These are phyloP conservation scores for Zaprionus capensis DNA, from an alignment of 1,140 invertebrate genomes.

Conservation along the genomic window DNA sequence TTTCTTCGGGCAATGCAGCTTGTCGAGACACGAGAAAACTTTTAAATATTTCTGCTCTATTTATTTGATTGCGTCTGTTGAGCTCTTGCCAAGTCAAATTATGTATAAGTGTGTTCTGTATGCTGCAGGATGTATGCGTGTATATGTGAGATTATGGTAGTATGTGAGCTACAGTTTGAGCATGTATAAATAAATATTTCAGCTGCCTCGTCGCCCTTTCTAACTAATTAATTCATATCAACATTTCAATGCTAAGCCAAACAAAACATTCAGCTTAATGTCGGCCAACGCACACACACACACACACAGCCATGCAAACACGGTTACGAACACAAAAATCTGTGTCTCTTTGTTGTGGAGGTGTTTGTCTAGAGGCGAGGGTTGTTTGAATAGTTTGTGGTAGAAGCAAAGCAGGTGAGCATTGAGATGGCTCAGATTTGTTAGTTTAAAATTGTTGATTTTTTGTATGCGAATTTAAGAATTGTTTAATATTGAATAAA, in stretches of 20 bases:
- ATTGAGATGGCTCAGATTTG: too few relatives aligned
- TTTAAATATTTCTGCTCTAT: conserved; percentile 60
- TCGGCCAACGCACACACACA: conserved; percentile 52
- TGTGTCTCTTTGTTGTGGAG: not conserved
- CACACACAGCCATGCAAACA: not conserved
- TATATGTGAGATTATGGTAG: not conserved
- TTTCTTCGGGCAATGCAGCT: conserved; percentile 11
- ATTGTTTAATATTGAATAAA: too few relatives aligned
- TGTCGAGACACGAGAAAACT: conserved; percentile 18
- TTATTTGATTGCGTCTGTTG: conserved; percentile 47
- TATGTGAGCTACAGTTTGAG: conserved; percentile 12
- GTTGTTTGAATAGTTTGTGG: conserved; percentile 11
- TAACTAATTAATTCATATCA: conserved; percentile 82
- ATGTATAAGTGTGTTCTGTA: not conserved
- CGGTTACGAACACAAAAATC: conserved; percentile 11
- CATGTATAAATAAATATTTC: conserved; percentile 61
- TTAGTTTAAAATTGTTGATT: too few relatives aligned
- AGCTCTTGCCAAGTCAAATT: not conserved
- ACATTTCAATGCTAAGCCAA: conserved; percentile 82
- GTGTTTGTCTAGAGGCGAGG: conserved; percentile 4
- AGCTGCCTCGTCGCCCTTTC: conserved; percentile 48
- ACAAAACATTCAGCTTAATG: conserved; percentile 82
- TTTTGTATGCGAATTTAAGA: too few relatives aligned
- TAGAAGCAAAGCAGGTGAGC: not conserved
- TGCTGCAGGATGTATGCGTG: not conserved